Percentiles rank a stretch among this genome's conserved stretches.
phyloP scores from a whole-genome alignment of 2,797 vertebrate genomes.

The Melanotaenia boesemani region DNA sequence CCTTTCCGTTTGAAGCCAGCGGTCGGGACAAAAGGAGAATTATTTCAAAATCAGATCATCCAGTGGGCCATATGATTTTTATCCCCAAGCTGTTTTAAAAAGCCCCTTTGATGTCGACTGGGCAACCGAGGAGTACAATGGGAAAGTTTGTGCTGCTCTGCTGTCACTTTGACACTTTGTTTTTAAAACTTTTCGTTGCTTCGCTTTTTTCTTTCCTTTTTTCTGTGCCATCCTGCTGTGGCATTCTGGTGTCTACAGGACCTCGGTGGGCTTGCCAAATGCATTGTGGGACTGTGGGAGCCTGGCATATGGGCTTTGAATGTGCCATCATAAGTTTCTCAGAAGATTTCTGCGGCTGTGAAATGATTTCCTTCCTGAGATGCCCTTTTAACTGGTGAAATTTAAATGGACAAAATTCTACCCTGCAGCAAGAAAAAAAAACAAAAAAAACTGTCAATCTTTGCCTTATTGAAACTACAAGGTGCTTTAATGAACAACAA shows the following conservation, averaged over 20 bases:
- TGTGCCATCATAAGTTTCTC: not conserved
- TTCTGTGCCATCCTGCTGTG: conserved; percentile 48
- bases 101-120: conserved; percentile 59
- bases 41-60: conserved; percentile 67
- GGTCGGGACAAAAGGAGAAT: conserved; percentile 62
- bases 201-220: conserved; percentile 16
- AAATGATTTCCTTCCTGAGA: not conserved
- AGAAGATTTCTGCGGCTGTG: not conserved
- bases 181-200: conserved; percentile 43
- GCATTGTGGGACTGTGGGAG: conserved; percentile 49
- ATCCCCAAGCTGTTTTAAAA: conserved; percentile 50
- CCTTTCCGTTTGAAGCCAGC: conserved; percentile 54
- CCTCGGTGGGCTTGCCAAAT: conserved; percentile 26
- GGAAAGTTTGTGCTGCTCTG: conserved; percentile 58
- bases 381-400: not conserved
- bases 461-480: not conserved
- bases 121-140: conserved; percentile 42
- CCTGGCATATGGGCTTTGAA: conserved; percentile 36
- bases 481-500: not conserved
- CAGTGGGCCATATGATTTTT: conserved; percentile 56
- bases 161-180: conserved; percentile 49
- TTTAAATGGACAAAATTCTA: not conserved
- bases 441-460: not conserved
- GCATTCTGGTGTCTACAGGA: conserved; percentile 57
- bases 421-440: not conserved